Conservation (phyloP, 1,140 invertebrate species). For the Brachionus angularis region DNA sequence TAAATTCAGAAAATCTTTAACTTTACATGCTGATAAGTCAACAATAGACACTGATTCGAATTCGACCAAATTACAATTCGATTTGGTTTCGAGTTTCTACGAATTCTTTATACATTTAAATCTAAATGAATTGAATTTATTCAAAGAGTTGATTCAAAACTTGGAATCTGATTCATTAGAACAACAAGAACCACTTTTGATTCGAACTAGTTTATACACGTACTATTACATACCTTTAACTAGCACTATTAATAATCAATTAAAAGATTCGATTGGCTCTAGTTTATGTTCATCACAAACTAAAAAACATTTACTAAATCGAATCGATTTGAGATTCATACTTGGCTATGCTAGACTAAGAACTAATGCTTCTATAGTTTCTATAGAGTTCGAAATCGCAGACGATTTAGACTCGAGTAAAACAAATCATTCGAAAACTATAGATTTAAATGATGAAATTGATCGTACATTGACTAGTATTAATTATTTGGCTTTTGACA, state of each 20-base stretch:
- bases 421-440: background rate
- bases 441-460: background rate
- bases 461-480: constrained; percentile 14
- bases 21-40: constrained; percentile 18
- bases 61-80: background rate
- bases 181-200: constrained; percentile 14
- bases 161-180: background rate
- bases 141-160: background rate
- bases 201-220: constrained; percentile 14
- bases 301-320: constrained; percentile 9
- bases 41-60: background rate
- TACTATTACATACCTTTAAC: no score
- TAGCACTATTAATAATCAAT: no score
- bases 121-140: background rate
- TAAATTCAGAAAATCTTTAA: constrained; percentile 7
- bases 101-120: constrained; percentile 36
- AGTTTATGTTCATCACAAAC: no score
- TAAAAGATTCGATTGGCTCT: no score
- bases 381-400: constrained; percentile 29
- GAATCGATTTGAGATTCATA: constrained; percentile 4
- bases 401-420: background rate
- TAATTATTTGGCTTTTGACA: background rate
- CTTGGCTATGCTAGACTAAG: constrained; percentile 24
- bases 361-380: background rate
- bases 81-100: constrained; percentile 10